phyloP scores from a whole-genome alignment of 1,140 invertebrate species.

The Neomicropteryx cornuta region DNA sequence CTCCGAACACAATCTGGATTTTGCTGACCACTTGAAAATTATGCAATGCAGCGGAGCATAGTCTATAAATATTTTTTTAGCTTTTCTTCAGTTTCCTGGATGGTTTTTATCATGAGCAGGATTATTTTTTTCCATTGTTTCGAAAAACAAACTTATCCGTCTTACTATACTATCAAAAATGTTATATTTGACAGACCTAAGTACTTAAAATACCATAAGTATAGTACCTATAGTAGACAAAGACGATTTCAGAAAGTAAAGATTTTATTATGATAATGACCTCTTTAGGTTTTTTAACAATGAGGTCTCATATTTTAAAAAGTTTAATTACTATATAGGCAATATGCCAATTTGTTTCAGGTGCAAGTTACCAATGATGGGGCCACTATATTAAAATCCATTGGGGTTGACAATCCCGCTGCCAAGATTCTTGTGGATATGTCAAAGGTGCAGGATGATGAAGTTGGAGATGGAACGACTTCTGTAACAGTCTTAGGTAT shows the following conservation, averaged over 20 bases:
- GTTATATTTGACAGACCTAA: neutral
- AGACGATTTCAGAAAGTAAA: too few species aligned
- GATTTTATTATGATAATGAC: too few species aligned
- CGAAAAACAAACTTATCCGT: neutral
- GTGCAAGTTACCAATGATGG: constrained; percentile 99
- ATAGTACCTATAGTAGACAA: too few species aligned
- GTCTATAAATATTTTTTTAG: too few species aligned
- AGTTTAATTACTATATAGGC: too few species aligned
- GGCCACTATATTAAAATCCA: constrained; percentile 92
- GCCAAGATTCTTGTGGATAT: constrained; percentile 98
- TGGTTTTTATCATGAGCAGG: constrained; percentile 8
- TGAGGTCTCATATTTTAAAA: too few species aligned
- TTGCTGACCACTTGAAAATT: too few species aligned
- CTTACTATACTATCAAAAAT: neutral
- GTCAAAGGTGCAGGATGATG: constrained; percentile 97
- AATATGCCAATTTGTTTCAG: constrained; percentile 21
- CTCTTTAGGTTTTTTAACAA: too few species aligned
- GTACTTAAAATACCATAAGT: too few species aligned
- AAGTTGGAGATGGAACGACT: constrained; percentile 99
- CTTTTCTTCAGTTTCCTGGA: too few species aligned
- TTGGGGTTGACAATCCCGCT: constrained; percentile 98
- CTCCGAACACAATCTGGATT: too few species aligned
- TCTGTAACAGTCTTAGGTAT: constrained; percentile 90
- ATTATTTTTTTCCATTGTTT: constrained; percentile 4
- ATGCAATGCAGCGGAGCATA: too few species aligned